Conservation (phyloP, 2,797 vertebrate genomes). For the Steatocranus sp. region DNA sequence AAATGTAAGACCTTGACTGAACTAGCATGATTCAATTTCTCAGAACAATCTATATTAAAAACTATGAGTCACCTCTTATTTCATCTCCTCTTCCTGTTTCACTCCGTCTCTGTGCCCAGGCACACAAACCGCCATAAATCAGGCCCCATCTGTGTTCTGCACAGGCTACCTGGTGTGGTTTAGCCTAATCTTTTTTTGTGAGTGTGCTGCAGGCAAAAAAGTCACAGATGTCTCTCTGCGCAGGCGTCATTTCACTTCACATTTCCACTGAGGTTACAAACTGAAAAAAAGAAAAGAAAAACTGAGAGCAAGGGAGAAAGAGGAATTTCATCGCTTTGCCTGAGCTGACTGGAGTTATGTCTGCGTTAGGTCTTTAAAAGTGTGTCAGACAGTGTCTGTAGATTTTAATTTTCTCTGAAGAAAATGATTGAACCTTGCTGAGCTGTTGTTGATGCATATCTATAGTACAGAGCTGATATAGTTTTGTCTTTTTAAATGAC, state of each 20-base stretch:
- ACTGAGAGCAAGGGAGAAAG: neutral
- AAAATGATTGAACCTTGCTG: neutral
- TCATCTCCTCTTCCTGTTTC: neutral
- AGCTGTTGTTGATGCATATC: neutral
- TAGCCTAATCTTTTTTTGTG: conserved; percentile 37
- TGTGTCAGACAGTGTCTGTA: neutral
- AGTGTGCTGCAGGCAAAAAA: conserved; percentile 43
- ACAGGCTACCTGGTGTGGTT: conserved; percentile 33
- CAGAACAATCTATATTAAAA: neutral
- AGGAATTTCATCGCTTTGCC: neutral
- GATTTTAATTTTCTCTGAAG: neutral
- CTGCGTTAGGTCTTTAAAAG: neutral
- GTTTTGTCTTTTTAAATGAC: neutral
- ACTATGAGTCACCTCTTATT: neutral
- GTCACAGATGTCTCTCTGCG: conserved; percentile 46
- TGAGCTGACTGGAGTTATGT: neutral
- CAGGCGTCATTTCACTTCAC: conserved; percentile 24
- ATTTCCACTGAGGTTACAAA: conserved; percentile 14
- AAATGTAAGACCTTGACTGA: neutral
- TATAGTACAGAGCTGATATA: neutral
- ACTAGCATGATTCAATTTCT: neutral
- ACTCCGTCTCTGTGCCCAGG: neutral
- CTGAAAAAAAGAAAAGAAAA: neutral
- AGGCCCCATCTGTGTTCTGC: conserved; percentile 43
- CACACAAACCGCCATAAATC: conserved; percentile 6